Conservation (phyloP, 2,888 invertebrate species). For the Melinaea marsaeus region DNA sequence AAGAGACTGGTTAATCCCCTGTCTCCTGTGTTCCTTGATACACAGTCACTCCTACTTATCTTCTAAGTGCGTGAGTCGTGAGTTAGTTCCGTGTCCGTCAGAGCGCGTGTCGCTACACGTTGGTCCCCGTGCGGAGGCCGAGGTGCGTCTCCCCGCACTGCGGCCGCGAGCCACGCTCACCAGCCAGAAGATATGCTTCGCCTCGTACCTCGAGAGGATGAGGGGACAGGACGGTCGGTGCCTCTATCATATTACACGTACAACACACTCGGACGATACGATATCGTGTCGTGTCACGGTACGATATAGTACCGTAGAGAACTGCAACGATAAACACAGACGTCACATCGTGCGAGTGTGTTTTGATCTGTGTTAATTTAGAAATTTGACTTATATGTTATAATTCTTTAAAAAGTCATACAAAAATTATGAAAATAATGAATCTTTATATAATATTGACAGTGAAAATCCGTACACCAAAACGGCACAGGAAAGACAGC, state of each 20-base stretch:
- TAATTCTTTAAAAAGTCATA: too few species aligned
- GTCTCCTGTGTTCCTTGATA: too few species aligned
- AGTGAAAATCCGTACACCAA: conserved; percentile 66
- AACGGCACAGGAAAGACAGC: conserved; percentile 79
- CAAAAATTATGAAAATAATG: background rate
- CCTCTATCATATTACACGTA: background rate
- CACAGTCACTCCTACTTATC: too few species aligned
- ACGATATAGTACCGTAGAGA: too few species aligned
- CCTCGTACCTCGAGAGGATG: conserved; percentile 85
- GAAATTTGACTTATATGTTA: too few species aligned
- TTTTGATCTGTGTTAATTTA: too few species aligned
- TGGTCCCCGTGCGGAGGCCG: conserved; percentile 73
- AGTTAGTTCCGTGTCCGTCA: too few species aligned
- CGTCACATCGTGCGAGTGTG: too few species aligned
- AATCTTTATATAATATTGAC: conserved; percentile 20
- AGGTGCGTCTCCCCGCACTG: conserved; percentile 84
- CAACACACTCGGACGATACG: background rate
- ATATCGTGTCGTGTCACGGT: background rate
- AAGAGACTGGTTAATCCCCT: too few species aligned
- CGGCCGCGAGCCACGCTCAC: conserved; percentile 87
- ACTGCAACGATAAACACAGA: too few species aligned
- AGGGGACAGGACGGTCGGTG: conserved; percentile 32
- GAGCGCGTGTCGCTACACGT: conserved; percentile 63
- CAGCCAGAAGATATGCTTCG: conserved; percentile 86
- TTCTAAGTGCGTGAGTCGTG: too few species aligned